These are phyloP conservation scores for Eulithis prunata DNA, from an alignment of 2,888 invertebrate species.

Conservation along the genomic window DNA sequence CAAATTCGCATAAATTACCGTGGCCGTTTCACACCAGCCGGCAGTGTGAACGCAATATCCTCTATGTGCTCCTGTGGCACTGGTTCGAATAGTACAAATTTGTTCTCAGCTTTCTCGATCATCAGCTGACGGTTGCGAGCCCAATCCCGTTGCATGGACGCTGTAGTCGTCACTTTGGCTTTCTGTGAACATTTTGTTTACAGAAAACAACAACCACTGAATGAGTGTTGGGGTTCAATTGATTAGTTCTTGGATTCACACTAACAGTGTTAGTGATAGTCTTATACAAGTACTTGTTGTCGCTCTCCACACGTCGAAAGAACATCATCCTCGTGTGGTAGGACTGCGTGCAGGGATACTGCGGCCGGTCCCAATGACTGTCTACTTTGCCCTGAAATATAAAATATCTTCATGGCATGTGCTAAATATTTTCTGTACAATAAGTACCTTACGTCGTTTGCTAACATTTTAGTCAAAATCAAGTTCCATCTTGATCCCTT, in stretches of 20 bases:
- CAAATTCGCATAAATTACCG: slow-evolving; percentile 48
- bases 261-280: slow-evolving; percentile 55
- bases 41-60: slow-evolving; percentile 56
- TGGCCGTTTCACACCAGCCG: slow-evolving; percentile 55
- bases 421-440: no score
- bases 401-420: no score
- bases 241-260: no score
- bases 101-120: slow-evolving; percentile 44
- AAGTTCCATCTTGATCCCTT: no score
- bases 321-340: slow-evolving; percentile 49
- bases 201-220: neutral
- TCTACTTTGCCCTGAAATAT: slow-evolving; percentile 66
- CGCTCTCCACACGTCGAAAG: slow-evolving; percentile 41
- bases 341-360: slow-evolving; percentile 39
- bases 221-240: no score
- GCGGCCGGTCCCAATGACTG: slow-evolving; percentile 53
- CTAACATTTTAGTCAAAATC: no score
- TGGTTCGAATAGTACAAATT: slow-evolving; percentile 63
- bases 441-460: no score
- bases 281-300: slow-evolving; percentile 56
- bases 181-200: slow-evolving; percentile 42
- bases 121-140: slow-evolving; percentile 51
- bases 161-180: slow-evolving; percentile 50
- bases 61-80: slow-evolving; percentile 52
- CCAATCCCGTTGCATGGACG: slow-evolving; percentile 55